Percentiles rank a stretch among this genome's conserved stretches.
These are phyloP conservation scores for Petrocephalus schoutedeni DNA, from an alignment of 2,797 vertebrate genomes.

Conservation along the genomic window DNA sequence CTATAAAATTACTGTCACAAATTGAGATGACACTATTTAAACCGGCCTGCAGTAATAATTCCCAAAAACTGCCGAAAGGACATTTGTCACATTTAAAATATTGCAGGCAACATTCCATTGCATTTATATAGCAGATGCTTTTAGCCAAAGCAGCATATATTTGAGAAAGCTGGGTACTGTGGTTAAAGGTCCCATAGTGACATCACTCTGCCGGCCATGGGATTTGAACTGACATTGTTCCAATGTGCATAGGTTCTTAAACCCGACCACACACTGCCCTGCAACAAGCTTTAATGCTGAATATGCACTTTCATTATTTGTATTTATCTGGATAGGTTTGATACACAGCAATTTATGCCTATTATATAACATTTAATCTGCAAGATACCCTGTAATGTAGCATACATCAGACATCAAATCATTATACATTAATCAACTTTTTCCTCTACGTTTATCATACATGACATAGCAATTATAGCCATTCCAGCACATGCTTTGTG, in stretches of 20 bases:
- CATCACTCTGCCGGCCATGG: neutral
- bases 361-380: neutral
- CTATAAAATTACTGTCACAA: neutral
- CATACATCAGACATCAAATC: neutral
- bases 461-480: neutral
- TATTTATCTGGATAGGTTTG: neutral
- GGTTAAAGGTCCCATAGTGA: neutral
- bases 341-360: neutral
- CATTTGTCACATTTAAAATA: conserved; percentile 13
- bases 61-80: neutral
- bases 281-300: neutral
- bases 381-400: neutral
- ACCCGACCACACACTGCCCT: neutral
- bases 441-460: neutral
- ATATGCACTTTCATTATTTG: neutral
- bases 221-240: neutral
- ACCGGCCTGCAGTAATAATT: neutral
- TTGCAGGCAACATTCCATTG: neutral
- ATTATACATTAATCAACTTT: neutral
- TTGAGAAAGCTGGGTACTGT: neutral
- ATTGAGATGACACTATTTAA: neutral
- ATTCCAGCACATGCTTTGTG: neutral
- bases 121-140: neutral
- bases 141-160: neutral
- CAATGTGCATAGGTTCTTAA: neutral